Evolutionary conservation across 2,888 invertebrate species (phyloP).

Genomic region (Pseudococcus viburni): DNA sequence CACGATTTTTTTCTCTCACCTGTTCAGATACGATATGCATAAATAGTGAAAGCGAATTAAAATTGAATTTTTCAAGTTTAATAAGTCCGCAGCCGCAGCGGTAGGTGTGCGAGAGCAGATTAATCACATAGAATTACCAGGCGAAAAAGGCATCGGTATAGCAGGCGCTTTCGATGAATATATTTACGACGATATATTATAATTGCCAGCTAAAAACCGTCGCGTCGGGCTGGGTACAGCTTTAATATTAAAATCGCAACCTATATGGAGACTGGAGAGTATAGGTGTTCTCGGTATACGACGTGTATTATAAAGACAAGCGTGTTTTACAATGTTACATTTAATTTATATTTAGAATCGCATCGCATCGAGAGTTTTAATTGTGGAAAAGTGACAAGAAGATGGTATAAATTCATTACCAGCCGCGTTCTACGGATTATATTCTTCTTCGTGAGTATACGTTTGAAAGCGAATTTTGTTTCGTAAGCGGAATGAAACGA

Average conservation of each 20-base stretch:
- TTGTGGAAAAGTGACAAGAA: conserved; percentile 34
- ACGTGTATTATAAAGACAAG: not conserved
- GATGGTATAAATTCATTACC: conserved; percentile 46
- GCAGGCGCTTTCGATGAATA: conserved; percentile 41
- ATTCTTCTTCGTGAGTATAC: not conserved
- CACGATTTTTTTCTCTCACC: not conserved
- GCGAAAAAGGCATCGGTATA: not conserved
- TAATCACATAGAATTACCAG: conserved; percentile 8
- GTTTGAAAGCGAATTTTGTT: conserved; percentile 39
- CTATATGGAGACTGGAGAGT: not conserved
- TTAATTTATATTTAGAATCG: conserved; percentile 47
- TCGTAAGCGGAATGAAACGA: conserved; percentile 7
- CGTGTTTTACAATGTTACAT: not conserved
- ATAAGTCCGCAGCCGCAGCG: conserved; percentile 7
- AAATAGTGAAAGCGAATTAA: conserved; percentile 52
- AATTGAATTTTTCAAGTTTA: conserved; percentile 29
- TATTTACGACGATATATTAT: conserved; percentile 39
- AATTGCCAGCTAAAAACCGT: conserved; percentile 33
- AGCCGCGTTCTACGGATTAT: not conserved
- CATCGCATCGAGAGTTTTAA: conserved; percentile 21
- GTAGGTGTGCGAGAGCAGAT: not conserved
- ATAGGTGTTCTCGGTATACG: not conserved
- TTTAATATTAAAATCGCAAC: conserved; percentile 37
- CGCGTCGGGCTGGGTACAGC: not conserved
- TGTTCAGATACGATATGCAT: not conserved